These are phyloP conservation scores for Spicauda simplicius DNA, from an alignment of 2,888 invertebrate genomes.

Conservation along the genomic window DNA sequence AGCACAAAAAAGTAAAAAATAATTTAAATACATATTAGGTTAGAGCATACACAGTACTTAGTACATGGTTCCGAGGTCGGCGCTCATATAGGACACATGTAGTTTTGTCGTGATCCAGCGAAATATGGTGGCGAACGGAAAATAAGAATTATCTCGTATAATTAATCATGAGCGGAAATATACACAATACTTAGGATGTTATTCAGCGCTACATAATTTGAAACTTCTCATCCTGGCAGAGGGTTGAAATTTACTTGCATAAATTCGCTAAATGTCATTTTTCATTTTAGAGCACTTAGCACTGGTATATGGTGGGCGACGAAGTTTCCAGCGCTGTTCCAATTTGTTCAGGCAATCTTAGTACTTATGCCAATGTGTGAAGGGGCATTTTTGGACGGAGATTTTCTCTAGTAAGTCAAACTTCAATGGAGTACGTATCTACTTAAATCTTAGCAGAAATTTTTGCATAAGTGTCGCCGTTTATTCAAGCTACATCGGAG, in stretches of 20 bases:
- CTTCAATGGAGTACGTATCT: neutral
- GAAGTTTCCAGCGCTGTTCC: neutral
- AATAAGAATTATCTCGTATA: constrained; percentile 33
- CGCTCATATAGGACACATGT: too few species aligned
- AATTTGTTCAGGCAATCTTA: constrained; percentile 5
- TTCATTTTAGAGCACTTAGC: constrained; percentile 37
- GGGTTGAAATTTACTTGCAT: constrained; percentile 6
- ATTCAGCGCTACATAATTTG: neutral
- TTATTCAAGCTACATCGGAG: constrained; percentile 51
- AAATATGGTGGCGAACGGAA: too few species aligned
- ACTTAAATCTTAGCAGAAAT: constrained; percentile 43
- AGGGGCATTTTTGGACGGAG: constrained; percentile 4
- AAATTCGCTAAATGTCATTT: constrained; percentile 26
- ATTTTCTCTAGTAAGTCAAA: neutral
- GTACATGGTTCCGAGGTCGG: too few species aligned
- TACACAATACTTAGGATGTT: constrained; percentile 27
- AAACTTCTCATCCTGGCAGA: neutral
- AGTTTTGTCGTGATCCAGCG: too few species aligned
- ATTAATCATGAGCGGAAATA: constrained; percentile 27
- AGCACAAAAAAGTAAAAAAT: too few species aligned
- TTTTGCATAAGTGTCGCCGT: constrained; percentile 59
- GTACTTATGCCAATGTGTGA: neutral
- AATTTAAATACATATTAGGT: too few species aligned
- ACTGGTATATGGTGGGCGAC: constrained; percentile 25
- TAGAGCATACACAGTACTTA: too few species aligned